Base-by-base conservation (phyloP, 2,888 invertebrate species). In the Iselma pallidipennis region DNA sequence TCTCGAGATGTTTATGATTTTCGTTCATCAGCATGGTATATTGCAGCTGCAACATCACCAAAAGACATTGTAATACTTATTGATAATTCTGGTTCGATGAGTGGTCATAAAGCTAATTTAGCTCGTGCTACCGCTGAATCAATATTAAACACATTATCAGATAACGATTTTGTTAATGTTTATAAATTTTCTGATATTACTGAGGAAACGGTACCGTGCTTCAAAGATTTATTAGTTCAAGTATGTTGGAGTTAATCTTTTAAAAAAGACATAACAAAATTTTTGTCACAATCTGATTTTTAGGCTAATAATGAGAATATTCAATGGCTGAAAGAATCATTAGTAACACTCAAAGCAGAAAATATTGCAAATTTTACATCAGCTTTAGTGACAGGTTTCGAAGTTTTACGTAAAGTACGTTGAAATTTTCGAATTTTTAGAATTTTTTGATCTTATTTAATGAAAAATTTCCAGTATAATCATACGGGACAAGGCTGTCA, bases 161-260 rank as follows among this genome's bases (percentile, higher is more conserved):
- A 98, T 70, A 94, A 99, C 78, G 99, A 99, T 82, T 99, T 92
- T 80, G 96, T 99, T 57, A 98, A 98, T 79, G 89, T 99, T 51
- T 94, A 93, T 76, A 89, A 91, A 79, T 98, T 97, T 82, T 91
- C 95, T 45, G 94, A 95, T 56, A 85, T 86, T 0, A 89, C 94
- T 0, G 87, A 89, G 50, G 94, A 95, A 66, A 88, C 96, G 6
- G 93, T 96, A 66, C 88, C 91, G 0, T 99, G 98, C 77, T 96
- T 95, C 79, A 91, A 92, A 76, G 93, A 94, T 77, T 89, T 91
- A 70, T 86, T 98, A 72, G 92, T 97, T 52, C 94, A 93, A 85
- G 94, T 94, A 74, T 77, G 58, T 60, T 57, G 7, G 4, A 25
- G 26, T 45, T 48, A n/a, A n/a, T 50, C 37, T 23, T 52, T 26